Percentiles rank a stretch among this genome's conserved stretches.
Conservation (phyloP, 2,113 vertebrate species). For the Protomyctophum bolini region DNA sequence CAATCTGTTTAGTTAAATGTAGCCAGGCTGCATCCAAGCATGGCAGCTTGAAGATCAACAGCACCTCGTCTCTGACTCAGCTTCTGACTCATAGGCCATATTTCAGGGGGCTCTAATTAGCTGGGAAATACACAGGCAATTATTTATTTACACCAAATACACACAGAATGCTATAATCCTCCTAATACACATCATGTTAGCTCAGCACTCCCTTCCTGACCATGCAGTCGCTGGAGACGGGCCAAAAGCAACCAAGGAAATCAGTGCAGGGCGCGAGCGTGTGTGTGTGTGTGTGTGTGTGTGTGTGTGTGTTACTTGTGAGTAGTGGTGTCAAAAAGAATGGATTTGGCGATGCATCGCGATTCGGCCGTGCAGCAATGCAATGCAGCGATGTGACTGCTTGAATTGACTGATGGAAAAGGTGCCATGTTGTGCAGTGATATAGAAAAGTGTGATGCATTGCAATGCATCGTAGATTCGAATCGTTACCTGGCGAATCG, state of each 20-base stretch:
- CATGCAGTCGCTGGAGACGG: conserved; percentile 7
- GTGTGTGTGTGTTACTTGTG: neutral
- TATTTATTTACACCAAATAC: conserved; percentile 28
- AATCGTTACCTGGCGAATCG: too few relatives aligned
- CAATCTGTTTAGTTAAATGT: neutral
- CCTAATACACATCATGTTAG: conserved; percentile 19
- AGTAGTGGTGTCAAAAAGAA: too few relatives aligned
- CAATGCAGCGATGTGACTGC: too few relatives aligned
- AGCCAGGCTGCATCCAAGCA: conserved; percentile 30
- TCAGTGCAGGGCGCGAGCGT: neutral
- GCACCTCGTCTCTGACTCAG: conserved; percentile 22
- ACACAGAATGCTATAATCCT: conserved; percentile 39
- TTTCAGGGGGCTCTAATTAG: conserved; percentile 45
- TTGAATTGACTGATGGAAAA: too few relatives aligned
- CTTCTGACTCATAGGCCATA: neutral
- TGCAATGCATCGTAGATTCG: too few relatives aligned
- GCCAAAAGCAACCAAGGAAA: conserved; percentile 22
- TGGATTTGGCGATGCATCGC: too few relatives aligned
- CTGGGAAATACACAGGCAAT: conserved; percentile 31
- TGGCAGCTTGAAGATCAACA: conserved; percentile 17
- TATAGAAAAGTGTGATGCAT: too few relatives aligned
- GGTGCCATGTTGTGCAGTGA: too few relatives aligned
- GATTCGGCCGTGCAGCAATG: too few relatives aligned
- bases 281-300: conserved; percentile 9
- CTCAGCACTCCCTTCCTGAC: conserved; percentile 32